Evolutionary conservation across 2,888 invertebrate species (phyloP).

Genomic region (Polydrusus pterygomalis): DNA sequence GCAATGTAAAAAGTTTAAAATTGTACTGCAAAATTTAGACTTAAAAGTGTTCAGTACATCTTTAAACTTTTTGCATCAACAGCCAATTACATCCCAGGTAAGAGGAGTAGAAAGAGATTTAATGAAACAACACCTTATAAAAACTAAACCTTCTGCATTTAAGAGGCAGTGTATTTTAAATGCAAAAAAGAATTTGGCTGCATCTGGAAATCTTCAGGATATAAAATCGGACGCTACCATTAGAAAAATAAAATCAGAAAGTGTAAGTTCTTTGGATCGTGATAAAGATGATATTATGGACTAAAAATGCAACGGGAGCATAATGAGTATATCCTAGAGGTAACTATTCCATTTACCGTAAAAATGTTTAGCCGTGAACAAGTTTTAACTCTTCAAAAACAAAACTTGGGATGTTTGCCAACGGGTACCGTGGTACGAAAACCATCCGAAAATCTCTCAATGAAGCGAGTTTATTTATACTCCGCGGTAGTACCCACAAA

Average conservation of each 20-base stretch:
- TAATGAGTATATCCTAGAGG: conserved; percentile 44
- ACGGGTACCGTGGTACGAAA: conserved; percentile 43
- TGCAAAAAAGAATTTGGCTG: conserved; percentile 13
- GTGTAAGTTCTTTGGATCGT: conserved; percentile 28
- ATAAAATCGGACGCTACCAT: conserved; percentile 44
- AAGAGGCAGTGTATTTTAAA: conserved; percentile 28
- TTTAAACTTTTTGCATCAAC: conserved; percentile 23
- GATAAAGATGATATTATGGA: conserved; percentile 43
- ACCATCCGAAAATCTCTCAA: conserved; percentile 1
- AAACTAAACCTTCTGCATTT: not conserved
- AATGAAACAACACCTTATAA: conserved; percentile 9
- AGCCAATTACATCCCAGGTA: conserved; percentile 26
- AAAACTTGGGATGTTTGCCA: conserved; percentile 9
- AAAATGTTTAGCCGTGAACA: conserved; percentile 47
- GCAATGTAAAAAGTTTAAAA: conserved; percentile 34
- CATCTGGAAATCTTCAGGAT: conserved; percentile 33
- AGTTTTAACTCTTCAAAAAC: conserved; percentile 35
- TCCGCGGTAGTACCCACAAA: conserved; percentile 25
- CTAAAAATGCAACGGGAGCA: conserved; percentile 43
- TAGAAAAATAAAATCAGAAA: conserved; percentile 48
- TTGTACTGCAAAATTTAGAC: conserved; percentile 7
- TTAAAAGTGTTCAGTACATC: conserved; percentile 19
- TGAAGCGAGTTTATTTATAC: conserved; percentile 42
- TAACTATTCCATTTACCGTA: conserved; percentile 44
- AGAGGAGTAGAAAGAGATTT: conserved; percentile 23